Evolutionary conservation across 2,888 invertebrate genomes (phyloP).

Genomic region (Agelastica alni): DNA sequence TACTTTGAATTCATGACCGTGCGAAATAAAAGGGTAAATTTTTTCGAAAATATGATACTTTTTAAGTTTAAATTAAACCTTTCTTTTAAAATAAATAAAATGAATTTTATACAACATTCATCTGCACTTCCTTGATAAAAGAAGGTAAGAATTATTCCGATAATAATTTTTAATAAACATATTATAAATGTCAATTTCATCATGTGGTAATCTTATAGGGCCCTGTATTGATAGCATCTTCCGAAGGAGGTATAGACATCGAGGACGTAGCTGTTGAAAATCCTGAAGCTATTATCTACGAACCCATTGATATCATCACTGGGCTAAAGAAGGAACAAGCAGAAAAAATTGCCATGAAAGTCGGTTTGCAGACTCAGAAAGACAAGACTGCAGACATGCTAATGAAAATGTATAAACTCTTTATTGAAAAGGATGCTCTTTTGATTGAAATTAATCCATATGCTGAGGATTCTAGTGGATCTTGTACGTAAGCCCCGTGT

Average conservation of each 20-base stretch:
- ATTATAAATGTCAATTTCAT: too few relatives aligned
- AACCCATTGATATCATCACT: conserved; percentile 81
- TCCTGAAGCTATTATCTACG: conserved; percentile 90
- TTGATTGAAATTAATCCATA: conserved; percentile 94
- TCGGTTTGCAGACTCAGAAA: conserved; percentile 71
- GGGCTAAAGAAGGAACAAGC: conserved; percentile 81
- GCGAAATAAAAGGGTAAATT: too few relatives aligned
- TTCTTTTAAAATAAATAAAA: too few relatives aligned
- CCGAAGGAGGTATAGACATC: conserved; percentile 95
- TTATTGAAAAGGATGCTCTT: conserved; percentile 86
- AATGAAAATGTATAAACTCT: conserved; percentile 81
- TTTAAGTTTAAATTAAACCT: too few relatives aligned
- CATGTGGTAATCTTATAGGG: conserved; percentile 65
- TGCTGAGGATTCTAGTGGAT: conserved; percentile 84
- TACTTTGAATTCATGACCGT: too few relatives aligned
- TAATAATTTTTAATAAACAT: too few relatives aligned
- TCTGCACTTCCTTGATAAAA: too few relatives aligned
- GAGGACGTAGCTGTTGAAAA: conserved; percentile 93
- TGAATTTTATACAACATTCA: too few relatives aligned
- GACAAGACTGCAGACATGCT: conserved; percentile 77
- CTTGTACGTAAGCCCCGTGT: too few relatives aligned
- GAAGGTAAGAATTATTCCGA: too few relatives aligned
- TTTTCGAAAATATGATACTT: too few relatives aligned
- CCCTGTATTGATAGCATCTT: conserved; percentile 92
- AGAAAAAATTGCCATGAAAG: conserved; percentile 68